These are phyloP conservation scores for Labeo catla DNA, from an alignment of 2,113 vertebrate genomes.

Conservation along the genomic window DNA sequence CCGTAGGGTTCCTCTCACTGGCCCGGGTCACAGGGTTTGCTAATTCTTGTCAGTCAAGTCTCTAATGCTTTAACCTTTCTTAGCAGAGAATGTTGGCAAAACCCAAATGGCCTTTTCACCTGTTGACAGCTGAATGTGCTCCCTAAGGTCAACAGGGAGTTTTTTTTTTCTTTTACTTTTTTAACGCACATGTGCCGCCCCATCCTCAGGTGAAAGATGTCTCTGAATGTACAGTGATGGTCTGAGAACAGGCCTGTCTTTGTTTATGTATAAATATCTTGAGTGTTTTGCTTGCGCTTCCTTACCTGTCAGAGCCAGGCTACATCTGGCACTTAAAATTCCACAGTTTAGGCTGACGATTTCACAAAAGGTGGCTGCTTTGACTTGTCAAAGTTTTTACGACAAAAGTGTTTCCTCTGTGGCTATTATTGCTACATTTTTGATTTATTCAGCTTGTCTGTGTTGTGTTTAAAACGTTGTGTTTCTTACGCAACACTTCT, in stretches of 20 bases:
- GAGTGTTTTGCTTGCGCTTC: slow-evolving; percentile 25
- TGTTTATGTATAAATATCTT: slow-evolving; percentile 38
- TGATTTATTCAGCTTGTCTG: background rate
- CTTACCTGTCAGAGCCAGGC: slow-evolving; percentile 2
- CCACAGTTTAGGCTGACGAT: background rate
- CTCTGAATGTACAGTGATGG: background rate
- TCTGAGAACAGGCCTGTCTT: slow-evolving; percentile 8
- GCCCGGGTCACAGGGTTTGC: slow-evolving; percentile 27
- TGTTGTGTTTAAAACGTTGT: background rate
- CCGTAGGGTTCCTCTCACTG: slow-evolving; percentile 28
- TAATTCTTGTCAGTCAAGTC: slow-evolving; percentile 6
- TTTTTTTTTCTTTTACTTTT: background rate
- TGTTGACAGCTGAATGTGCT: slow-evolving; percentile 36
- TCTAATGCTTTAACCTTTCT: background rate
- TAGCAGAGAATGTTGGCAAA: slow-evolving; percentile 20
- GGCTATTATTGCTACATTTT: background rate
- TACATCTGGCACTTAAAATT: slow-evolving; percentile 36
- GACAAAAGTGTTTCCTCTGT: slow-evolving; percentile 3
- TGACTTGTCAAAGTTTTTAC: slow-evolving; percentile 1
- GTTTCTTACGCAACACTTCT: too few species aligned
- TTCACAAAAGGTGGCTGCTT: background rate
- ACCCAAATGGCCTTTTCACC: background rate
- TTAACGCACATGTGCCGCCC: background rate
- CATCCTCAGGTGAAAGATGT: slow-evolving; percentile 21
- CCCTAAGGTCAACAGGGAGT: slow-evolving; percentile 24